Conservation (phyloP, 2,113 vertebrate species). For the Thalassarche chlororhynchos region DNA sequence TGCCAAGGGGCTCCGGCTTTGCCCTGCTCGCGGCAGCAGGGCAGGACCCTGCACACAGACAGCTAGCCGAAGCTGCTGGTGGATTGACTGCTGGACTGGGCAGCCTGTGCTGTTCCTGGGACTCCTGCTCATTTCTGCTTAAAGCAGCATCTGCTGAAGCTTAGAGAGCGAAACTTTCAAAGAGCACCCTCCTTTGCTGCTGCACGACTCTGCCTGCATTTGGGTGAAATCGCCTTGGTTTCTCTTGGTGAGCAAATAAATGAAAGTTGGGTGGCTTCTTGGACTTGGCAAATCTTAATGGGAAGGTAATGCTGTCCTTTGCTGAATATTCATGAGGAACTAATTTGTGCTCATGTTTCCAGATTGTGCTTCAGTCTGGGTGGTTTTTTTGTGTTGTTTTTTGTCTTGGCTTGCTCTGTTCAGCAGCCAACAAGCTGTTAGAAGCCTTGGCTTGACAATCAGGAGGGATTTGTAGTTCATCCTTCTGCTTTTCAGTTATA, state of each 20-base stretch:
- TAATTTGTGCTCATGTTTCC: constrained; percentile 11
- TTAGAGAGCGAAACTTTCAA: background rate
- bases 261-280: background rate
- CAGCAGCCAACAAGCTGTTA: background rate
- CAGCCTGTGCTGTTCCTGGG: background rate
- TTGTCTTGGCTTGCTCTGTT: background rate
- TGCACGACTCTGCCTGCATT: background rate
- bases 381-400: background rate
- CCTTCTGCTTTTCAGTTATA: constrained; percentile 11
- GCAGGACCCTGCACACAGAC: rapidly evolving
- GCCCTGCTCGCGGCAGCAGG: background rate
- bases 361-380: background rate
- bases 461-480: constrained; percentile 10
- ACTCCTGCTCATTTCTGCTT: background rate
- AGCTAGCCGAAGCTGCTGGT: background rate
- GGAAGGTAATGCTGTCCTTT: background rate
- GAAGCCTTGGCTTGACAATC: background rate
- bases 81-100: background rate
- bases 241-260: background rate
- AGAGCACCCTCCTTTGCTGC: background rate
- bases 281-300: background rate
- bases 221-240: rapidly evolving
- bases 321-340: constrained; percentile 43
- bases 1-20: rapidly evolving
- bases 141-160: background rate